Percentiles rank a stretch among this genome's conserved stretches.
Evolutionary conservation across 2,888 invertebrate genomes (phyloP).

Genomic region (Agriopis leucophaearia): DNA sequence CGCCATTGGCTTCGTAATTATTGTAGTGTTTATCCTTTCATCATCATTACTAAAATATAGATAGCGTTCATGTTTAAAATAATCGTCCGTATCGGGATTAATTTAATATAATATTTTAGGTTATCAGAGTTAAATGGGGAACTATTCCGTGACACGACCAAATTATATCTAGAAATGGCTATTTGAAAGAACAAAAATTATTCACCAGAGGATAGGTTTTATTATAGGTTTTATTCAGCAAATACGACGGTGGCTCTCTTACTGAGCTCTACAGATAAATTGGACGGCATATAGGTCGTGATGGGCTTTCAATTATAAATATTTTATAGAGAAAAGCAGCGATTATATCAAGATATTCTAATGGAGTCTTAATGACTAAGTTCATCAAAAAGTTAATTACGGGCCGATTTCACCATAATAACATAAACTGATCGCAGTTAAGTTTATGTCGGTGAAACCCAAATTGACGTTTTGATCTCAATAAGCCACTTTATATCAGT

Average conservation of each 20-base stretch:
- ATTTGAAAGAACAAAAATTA: background rate
- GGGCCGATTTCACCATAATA: too few relatives aligned
- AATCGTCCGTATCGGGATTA: conserved; percentile 26
- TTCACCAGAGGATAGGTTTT: background rate
- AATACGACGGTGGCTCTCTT: background rate
- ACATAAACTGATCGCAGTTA: too few relatives aligned
- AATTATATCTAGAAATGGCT: background rate
- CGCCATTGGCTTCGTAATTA: conserved; percentile 50
- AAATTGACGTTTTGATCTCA: too few relatives aligned
- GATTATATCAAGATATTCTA: too few relatives aligned
- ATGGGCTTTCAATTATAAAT: too few relatives aligned
- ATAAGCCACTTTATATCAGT: too few relatives aligned
- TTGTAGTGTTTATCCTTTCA: conserved; percentile 13
- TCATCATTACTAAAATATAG: conserved; percentile 23
- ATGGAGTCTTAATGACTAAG: too few relatives aligned
- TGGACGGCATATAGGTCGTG: too few relatives aligned
- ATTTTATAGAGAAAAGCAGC: too few relatives aligned
- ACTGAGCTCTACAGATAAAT: background rate
- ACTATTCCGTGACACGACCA: background rate
- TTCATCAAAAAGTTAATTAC: too few relatives aligned
- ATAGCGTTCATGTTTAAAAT: conserved; percentile 29
- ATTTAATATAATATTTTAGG: conserved; percentile 21
- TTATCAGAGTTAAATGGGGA: conserved; percentile 6
- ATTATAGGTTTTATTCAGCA: background rate
- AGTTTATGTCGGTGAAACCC: too few relatives aligned